These are phyloP conservation scores for Timema cristinae DNA, from an alignment of 2,888 invertebrate genomes.

Conservation along the genomic window DNA sequence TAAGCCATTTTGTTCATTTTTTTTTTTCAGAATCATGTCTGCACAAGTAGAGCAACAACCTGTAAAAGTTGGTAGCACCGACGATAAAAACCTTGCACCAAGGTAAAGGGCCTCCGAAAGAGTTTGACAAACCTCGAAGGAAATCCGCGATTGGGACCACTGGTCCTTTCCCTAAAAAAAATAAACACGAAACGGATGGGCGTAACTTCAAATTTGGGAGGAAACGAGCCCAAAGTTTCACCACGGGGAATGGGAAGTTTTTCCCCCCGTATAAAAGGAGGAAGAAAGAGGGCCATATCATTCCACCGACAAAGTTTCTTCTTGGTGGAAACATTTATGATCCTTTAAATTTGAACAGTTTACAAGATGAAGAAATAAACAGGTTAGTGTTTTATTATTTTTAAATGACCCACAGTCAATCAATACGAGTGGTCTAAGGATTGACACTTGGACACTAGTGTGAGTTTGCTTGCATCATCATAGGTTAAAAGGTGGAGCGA, in stretches of 20 bases:
- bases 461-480: no score
- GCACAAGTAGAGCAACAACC: constrained; percentile 47
- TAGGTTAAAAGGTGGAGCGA: no score
- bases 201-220: constrained; percentile 46
- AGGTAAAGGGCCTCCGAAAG: constrained; percentile 16
- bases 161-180: constrained; percentile 36
- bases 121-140: constrained; percentile 22
- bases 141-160: constrained; percentile 27
- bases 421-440: neutral
- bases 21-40: constrained; percentile 42
- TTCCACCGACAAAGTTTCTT: constrained; percentile 88
- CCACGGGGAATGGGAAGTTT: constrained; percentile 62
- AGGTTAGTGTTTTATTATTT: constrained; percentile 32
- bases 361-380: constrained; percentile 54
- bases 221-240: constrained; percentile 66
- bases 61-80: constrained; percentile 39
- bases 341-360: constrained; percentile 88
- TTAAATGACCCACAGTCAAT: neutral
- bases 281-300: constrained; percentile 59
- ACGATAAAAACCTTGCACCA: constrained; percentile 22
- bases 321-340: constrained; percentile 94
- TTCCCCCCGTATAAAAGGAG: constrained; percentile 69
- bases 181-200: constrained; percentile 44
- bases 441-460: no score
- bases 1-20: no score